A percentile compares a stretch with the other conserved stretches of the same genome.
These are phyloP conservation scores for Aphelocoma californica DNA, from an alignment of 2,797 vertebrate species.

Conservation along the genomic window DNA sequence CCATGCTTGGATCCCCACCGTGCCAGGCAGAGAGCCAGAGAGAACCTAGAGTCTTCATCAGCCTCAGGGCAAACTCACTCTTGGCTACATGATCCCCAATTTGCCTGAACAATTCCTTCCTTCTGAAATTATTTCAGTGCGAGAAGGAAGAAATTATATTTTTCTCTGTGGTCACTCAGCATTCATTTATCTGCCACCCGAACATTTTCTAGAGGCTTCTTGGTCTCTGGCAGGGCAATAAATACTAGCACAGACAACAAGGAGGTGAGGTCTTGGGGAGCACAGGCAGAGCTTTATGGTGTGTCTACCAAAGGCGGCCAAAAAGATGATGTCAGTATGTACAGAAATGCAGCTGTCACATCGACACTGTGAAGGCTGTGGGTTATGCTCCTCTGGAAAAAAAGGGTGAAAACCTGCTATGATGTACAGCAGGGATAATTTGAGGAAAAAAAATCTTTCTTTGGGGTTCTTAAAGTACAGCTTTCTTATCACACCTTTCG, in stretches of 20 bases:
- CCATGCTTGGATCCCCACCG: accelerated
- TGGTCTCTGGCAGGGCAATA: background rate
- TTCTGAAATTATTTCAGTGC: background rate
- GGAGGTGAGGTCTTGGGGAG: background rate
- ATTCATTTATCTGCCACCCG: background rate
- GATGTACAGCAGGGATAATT: background rate
- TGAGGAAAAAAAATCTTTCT: background rate
- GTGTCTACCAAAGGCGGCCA: background rate
- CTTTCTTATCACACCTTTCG: background rate
- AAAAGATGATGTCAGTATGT: background rate
- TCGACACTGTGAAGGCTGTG: accelerated
- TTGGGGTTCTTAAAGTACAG: background rate
- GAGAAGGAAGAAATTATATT: background rate
- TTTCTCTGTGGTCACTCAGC: background rate
- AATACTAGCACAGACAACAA: background rate
- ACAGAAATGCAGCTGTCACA: background rate
- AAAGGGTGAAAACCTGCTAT: background rate
- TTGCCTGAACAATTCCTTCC: background rate
- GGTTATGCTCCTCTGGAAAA: background rate
- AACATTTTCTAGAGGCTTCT: background rate
- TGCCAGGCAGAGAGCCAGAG: background rate
- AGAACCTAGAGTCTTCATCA: background rate
- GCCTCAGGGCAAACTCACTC: background rate
- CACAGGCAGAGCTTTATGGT: background rate
- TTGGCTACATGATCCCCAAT: background rate